Evolutionary conservation across 2,797 vertebrate genomes (phyloP).

Genomic region (Ceryle rudis): DNA sequence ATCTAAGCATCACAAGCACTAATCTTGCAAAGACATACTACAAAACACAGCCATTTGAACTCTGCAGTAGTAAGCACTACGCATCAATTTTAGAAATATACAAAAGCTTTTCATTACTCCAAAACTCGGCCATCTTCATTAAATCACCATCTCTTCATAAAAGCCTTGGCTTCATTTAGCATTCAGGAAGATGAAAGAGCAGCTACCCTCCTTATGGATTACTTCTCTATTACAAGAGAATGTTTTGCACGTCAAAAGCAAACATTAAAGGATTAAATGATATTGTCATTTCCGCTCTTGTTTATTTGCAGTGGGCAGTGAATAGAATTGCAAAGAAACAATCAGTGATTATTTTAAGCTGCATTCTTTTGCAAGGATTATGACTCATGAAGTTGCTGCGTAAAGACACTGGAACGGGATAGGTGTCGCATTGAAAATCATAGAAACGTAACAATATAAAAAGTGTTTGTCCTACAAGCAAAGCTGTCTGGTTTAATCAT

Average conservation of each 20-base stretch:
- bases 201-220: constrained; percentile 60
- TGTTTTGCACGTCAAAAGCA: constrained; percentile 59
- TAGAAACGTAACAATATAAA: neutral
- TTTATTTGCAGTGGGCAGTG: constrained; percentile 59
- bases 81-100: constrained; percentile 13
- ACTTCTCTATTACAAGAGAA: constrained; percentile 61
- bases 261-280: constrained; percentile 67
- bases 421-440: constrained; percentile 49
- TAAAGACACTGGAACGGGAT: constrained; percentile 1
- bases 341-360: constrained; percentile 69
- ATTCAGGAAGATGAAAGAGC: constrained; percentile 65
- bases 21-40: neutral
- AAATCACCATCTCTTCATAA: constrained; percentile 62
- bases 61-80: neutral
- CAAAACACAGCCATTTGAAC: neutral
- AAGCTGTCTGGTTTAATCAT: constrained; percentile 36
- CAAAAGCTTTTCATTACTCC: constrained; percentile 54
- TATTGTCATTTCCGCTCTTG: constrained; percentile 48
- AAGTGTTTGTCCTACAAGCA: constrained; percentile 29
- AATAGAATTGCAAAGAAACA: constrained; percentile 42
- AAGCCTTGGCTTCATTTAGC: constrained; percentile 56
- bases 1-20: neutral
- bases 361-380: constrained; percentile 60
- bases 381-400: constrained; percentile 60
- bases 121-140: constrained; percentile 69